phyloP scores from a whole-genome alignment of 2,888 invertebrate species.

The Corythucha ciliata region DNA sequence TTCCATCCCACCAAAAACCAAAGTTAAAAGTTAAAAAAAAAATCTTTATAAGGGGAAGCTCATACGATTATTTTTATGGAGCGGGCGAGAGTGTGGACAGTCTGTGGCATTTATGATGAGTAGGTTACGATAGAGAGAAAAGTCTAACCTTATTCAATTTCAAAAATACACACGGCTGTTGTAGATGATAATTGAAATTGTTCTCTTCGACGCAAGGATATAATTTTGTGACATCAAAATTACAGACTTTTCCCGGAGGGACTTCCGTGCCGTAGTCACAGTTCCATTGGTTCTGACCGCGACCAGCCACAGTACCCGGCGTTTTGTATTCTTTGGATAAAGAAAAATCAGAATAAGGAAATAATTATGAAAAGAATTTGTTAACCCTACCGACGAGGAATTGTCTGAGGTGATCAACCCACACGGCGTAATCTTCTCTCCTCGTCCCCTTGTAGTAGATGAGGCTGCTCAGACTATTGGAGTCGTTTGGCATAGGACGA shows the following conservation, averaged over 20 bases:
- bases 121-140: no score
- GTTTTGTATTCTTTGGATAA: conserved; percentile 55
- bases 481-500: conserved; percentile 76
- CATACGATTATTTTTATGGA: no score
- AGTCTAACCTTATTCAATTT: conserved; percentile 82
- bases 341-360: background rate
- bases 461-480: conserved; percentile 85
- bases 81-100: no score
- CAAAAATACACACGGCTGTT: conserved; percentile 86
- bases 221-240: conserved; percentile 71
- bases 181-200: conserved; percentile 81
- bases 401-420: conserved; percentile 63
- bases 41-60: no score
- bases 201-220: conserved; percentile 73
- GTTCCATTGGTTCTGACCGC: conserved; percentile 64
- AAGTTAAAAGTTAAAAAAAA: no score
- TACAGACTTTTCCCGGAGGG: conserved; percentile 69
- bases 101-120: no score
- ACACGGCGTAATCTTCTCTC: conserved; percentile 62
- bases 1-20: no score
- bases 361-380: background rate
- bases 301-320: conserved; percentile 59
- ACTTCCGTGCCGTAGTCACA: conserved; percentile 65
- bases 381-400: conserved; percentile 49
- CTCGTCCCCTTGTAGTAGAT: conserved; percentile 88